Percentiles rank a stretch among this genome's conserved stretches.
Conservation (phyloP, 1,140 invertebrate genomes). For the Asbolus verrucosus region DNA sequence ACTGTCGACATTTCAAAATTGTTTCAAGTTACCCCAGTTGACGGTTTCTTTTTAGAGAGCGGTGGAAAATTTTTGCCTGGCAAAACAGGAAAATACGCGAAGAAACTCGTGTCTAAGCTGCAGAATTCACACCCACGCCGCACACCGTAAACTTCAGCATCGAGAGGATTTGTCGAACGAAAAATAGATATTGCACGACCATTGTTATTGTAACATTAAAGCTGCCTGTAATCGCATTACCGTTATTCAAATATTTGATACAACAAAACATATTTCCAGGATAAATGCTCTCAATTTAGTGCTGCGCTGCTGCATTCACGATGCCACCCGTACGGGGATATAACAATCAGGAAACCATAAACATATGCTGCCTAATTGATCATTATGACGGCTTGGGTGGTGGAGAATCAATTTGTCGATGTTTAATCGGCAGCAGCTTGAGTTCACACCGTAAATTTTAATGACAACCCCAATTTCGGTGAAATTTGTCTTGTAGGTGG, state of each 20-base stretch:
- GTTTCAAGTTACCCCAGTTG: too few species aligned
- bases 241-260: constrained; percentile 38
- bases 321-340: constrained; percentile 2
- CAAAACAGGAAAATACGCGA: constrained; percentile 12
- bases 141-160: constrained; percentile 15
- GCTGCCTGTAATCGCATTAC: constrained; percentile 46
- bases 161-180: constrained; percentile 41
- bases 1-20: too few species aligned
- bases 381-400: constrained; percentile 9
- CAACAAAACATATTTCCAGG: constrained; percentile 15
- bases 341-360: constrained; percentile 33
- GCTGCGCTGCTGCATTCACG: constrained; percentile 18
- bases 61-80: constrained; percentile 9
- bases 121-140: constrained; percentile 18
- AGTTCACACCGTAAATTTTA: constrained; percentile 23
- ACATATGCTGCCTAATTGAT: constrained; percentile 32
- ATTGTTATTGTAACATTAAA: constrained; percentile 45
- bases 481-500: too few species aligned
- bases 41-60: not conserved
- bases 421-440: not conserved
- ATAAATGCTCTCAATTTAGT: too few species aligned
- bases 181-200: constrained; percentile 47
- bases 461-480: too few species aligned
- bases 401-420: constrained; percentile 22
- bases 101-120: constrained; percentile 17